phyloP scores from a whole-genome alignment of 2,888 invertebrate species.

The Pinctada fucata region DNA sequence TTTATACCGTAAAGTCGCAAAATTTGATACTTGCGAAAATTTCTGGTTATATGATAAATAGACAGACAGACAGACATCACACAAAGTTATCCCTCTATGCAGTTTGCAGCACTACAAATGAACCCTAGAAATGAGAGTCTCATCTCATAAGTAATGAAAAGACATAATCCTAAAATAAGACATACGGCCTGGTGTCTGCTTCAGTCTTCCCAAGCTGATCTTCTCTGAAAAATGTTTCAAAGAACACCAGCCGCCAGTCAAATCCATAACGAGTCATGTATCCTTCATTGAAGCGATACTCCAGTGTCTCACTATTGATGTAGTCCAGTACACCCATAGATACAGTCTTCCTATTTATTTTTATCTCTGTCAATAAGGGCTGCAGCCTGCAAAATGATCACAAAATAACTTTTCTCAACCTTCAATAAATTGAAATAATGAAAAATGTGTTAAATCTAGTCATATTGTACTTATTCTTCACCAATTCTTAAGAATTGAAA shows the following conservation, averaged over 20 bases:
- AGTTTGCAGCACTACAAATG: no score
- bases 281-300: constrained; percentile 58
- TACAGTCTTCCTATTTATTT: constrained; percentile 59
- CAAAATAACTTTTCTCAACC: background rate
- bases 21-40: no score
- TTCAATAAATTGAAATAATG: background rate
- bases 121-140: no score
- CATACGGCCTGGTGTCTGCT: constrained; percentile 46
- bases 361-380: constrained; percentile 64
- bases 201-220: constrained; percentile 56
- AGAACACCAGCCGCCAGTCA: constrained; percentile 69
- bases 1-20: no score
- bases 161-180: no score
- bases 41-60: no score
- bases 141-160: no score
- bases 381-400: constrained; percentile 57
- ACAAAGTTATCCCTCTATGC: no score
- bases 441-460: no score
- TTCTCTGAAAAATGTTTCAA: constrained; percentile 67
- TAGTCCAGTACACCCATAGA: constrained; percentile 69
- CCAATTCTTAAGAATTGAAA: no score
- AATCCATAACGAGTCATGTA: constrained; percentile 69
- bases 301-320: constrained; percentile 55
- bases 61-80: no score
- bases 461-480: no score